These are phyloP conservation scores for Oryctes rhinoceros DNA, from an alignment of 1,140 invertebrate species.

Conservation along the genomic window DNA sequence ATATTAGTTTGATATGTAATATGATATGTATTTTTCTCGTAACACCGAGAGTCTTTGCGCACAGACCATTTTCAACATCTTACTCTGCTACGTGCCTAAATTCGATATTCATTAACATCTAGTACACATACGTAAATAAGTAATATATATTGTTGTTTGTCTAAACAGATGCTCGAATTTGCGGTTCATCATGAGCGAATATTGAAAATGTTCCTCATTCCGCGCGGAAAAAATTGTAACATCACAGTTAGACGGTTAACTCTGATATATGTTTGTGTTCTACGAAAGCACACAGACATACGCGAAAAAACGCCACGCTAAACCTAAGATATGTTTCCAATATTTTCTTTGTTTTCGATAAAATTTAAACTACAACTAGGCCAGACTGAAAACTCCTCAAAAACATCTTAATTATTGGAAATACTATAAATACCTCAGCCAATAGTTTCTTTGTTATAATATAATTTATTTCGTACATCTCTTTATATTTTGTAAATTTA, in stretches of 20 bases:
- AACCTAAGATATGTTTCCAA: conserved; percentile 49
- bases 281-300: conserved; percentile 47
- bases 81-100: conserved; percentile 39
- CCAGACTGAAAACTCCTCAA: conserved; percentile 50
- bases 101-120: conserved; percentile 28
- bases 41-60: conserved; percentile 49
- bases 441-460: conserved; percentile 44
- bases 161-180: conserved; percentile 25
- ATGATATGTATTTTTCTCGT: conserved; percentile 59
- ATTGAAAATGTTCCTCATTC: conserved; percentile 45
- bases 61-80: conserved; percentile 38
- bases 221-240: conserved; percentile 48
- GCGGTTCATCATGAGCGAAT: conserved; percentile 33
- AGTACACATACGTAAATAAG: conserved; percentile 9
- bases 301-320: conserved; percentile 40
- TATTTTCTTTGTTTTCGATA: conserved; percentile 12
- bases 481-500: conserved; percentile 40
- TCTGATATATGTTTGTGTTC: conserved; percentile 52
- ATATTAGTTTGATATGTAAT: conserved; percentile 59
- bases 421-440: conserved; percentile 53
- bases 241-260: conserved; percentile 58
- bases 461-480: conserved; percentile 26
- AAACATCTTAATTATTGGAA: conserved; percentile 50
- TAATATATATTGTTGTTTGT: conserved; percentile 19
- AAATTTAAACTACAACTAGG: conserved; percentile 45